Base-by-base conservation (phyloP, 1,140 invertebrate species). In the Melipona quadrifasciata region DNA sequence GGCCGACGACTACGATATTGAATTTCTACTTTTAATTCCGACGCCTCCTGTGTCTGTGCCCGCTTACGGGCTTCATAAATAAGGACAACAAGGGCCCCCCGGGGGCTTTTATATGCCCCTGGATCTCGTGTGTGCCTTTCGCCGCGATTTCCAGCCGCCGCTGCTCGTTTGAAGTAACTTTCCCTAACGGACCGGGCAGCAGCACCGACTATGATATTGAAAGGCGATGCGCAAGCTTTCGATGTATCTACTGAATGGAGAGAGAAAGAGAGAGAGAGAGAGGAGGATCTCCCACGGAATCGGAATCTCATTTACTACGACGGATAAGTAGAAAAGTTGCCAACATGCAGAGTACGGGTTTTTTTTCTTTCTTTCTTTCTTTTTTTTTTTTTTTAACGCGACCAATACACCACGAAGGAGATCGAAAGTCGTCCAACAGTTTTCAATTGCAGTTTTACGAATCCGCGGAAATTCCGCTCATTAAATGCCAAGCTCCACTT, bases 21-120 rank as follows among this genome's bases (percentile, higher is more conserved):
- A 84, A 84, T 84, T 84, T 84, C 82, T 68, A 84, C 82, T 79
- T 84, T 84, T 84, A 84, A 84, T 84, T 84, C 82, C 51, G 47
- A 53, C 14, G 57, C 24, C 51, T 34, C 21, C 39, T 21, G 12
- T 27, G 11, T 11, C 34, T 57, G 73, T 12, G 67, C 21, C 57
- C 74, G 82, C 76, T 84, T 79, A 84, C 82, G 55, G 75, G 57
- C 82, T 84, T 71, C 76, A 84, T 84, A 84, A 84, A 84, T 84
- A 84, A 84, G 82, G 75, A 84, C 55, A 79, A 79, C 74, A 61
- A 68, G 77, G 47, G 64, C 27, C 34, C 34, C 5, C 39, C 17
- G 16, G 53, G 16, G 55, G 67, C 77, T 71, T 78, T 79, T 78
- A 72, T 79, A 84, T 71, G 55, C 19, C 67, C 70, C 67, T 31